Evolutionary conservation across 2,113 vertebrate species (phyloP).

Genomic region (Clarias gariepinus): DNA sequence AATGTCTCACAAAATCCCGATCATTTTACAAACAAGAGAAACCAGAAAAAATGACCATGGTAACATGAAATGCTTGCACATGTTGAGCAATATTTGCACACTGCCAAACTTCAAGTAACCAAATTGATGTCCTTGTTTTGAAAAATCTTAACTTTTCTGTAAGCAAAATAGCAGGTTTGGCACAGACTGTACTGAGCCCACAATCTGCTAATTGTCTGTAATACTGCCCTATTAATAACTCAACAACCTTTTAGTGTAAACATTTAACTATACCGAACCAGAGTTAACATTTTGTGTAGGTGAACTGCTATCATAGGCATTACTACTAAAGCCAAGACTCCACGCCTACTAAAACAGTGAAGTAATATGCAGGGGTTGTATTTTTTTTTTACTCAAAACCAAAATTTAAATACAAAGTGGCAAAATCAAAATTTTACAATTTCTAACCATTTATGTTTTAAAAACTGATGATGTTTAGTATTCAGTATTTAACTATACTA

Average conservation of each 20-base stretch:
- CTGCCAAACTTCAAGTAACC: conserved; percentile 18
- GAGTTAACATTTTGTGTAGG: background rate
- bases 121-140: conserved; percentile 31
- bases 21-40: conserved; percentile 13
- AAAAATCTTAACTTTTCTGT: conserved; percentile 9
- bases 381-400: background rate
- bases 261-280: background rate
- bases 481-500: background rate
- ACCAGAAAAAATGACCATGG: background rate
- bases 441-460: background rate
- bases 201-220: conserved; percentile 45
- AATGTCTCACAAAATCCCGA: conserved; percentile 5
- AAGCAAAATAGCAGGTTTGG: background rate
- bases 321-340: background rate
- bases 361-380: background rate
- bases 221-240: conserved; percentile 41
- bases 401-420: background rate
- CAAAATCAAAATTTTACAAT: background rate
- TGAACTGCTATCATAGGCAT: background rate
- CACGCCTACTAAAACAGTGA: background rate
- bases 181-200: conserved; percentile 25
- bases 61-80: conserved; percentile 23
- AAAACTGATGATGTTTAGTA: background rate
- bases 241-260: background rate
- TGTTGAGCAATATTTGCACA: conserved; percentile 40